Base-by-base conservation (phyloP, 2,113 vertebrate species). In the mouse (Mus musculus) region DNA sequence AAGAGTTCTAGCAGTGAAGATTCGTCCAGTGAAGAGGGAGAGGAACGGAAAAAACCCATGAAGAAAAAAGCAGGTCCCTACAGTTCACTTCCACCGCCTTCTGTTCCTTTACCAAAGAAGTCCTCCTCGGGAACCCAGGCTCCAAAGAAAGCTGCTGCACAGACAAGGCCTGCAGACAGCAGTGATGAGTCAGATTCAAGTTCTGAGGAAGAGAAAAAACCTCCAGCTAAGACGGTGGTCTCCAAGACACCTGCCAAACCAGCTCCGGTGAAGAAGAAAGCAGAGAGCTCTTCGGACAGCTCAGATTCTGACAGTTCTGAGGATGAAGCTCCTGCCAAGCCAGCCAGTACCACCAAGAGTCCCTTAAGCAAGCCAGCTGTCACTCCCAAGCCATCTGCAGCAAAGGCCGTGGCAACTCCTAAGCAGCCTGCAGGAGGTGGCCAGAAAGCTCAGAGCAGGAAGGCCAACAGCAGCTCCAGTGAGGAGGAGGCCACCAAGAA, bases 281-380 rank as follows among this genome's bases (percentile, higher is more conserved):
- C 98, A 77, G 98, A 98, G 96, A 99, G 98, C 26, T 98, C 98
- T 33, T 99, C 99, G 1, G 99, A 99, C 10, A 99, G 99, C 94
- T 99, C 99, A 99, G 99, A 99, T 96, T 99, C 99, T 84, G 99
- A 99, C 49, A 99, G 99, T 97, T 99, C 99, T 97, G 99, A 99
- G 92, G 99, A 99, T 81, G 99, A 99, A 92, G 96, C 98, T 89
- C 97, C 98, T 90, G 94, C 98, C 87, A 99, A 98, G 88, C 88
- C 98, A 56, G 24, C 67, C 13, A 30, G 30, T 63, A 56, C 76
- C 72, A 61, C 61, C 22, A 98, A 97, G 89, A 96, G 33, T 92
- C 39, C 90, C 26, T 69, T 82, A 88, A 88, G 39, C 67, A 97
- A 96, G 61, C 61, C 94, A 52, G 85, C 81, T 63, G 24, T 61